Evolutionary conservation across 2,797 vertebrate species (phyloP).

Genomic region (Sebastes trivittatus): DNA sequence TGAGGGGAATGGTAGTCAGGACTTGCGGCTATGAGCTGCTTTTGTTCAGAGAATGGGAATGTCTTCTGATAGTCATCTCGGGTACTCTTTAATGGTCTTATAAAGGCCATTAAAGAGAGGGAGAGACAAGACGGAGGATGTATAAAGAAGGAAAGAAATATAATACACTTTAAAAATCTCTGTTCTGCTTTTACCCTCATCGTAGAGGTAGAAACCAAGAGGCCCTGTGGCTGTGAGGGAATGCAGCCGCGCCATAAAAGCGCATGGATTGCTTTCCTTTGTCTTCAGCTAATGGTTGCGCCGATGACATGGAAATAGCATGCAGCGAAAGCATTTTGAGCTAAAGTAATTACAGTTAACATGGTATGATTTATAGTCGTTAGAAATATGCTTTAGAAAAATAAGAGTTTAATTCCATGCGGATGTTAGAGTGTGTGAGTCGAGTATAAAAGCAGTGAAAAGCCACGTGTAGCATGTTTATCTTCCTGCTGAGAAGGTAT

Average conservation of each 20-base stretch:
- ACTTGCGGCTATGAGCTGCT: constrained; percentile 45
- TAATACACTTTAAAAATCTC: constrained; percentile 42
- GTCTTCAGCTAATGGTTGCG: constrained; percentile 42
- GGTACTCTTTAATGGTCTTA: constrained; percentile 47
- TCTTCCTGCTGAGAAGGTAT: constrained; percentile 18
- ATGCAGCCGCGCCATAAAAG: constrained; percentile 40
- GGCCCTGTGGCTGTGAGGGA: constrained; percentile 31
- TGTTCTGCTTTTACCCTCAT: constrained; percentile 33
- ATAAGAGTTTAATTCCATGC: constrained; percentile 22
- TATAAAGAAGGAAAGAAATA: constrained; percentile 43
- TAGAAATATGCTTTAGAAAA: constrained; percentile 43
- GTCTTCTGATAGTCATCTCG: constrained; percentile 51
- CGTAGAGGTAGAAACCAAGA: constrained; percentile 42
- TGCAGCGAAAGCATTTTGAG: constrained; percentile 30
- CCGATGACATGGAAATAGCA: constrained; percentile 52
- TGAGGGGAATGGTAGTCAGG: constrained; percentile 46
- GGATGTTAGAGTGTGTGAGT: constrained; percentile 17
- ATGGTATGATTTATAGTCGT: constrained; percentile 40
- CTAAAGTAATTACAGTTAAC: constrained; percentile 56
- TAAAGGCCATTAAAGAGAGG: constrained; percentile 55
- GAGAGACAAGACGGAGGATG: constrained; percentile 28
- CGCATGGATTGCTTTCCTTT: constrained; percentile 48
- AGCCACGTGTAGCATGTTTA: constrained; percentile 10
- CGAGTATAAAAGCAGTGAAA: constrained; percentile 15
- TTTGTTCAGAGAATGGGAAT: constrained; percentile 55